Evolutionary conservation across 2,113 vertebrate species (phyloP).

Genomic region (Pluvialis apricaria): DNA sequence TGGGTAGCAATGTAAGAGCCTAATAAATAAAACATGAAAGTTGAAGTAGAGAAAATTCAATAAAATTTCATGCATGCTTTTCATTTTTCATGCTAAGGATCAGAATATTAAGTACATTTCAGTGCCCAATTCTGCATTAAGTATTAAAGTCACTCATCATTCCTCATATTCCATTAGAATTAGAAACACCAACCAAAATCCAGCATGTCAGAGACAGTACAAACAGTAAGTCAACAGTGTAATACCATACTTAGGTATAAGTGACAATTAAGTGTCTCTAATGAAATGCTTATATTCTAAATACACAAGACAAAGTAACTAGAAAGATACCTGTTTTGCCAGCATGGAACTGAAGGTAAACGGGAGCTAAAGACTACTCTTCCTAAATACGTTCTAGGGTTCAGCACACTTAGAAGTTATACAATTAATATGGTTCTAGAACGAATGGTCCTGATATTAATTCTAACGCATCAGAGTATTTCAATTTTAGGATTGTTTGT

Average conservation of each 20-base stretch:
- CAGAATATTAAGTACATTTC: background rate
- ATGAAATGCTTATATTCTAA: background rate
- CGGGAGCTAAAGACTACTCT: background rate
- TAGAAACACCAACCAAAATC: background rate
- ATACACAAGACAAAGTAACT: background rate
- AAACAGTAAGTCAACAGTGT: background rate
- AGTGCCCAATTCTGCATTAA: background rate
- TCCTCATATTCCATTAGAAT: background rate
- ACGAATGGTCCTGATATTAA: background rate
- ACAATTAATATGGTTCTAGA: background rate
- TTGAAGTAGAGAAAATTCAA: background rate
- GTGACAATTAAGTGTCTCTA: background rate
- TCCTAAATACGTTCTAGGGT: background rate
- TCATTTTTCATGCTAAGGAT: slow-evolving; percentile 14
- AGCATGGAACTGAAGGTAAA: background rate
- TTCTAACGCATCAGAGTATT: background rate
- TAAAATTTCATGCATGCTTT: slow-evolving; percentile 9
- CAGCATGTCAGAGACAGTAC: background rate
- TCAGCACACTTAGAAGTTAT: background rate
- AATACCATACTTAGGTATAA: rapidly evolving
- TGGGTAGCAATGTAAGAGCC: background rate
- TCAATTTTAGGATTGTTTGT: background rate
- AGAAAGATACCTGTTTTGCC: background rate
- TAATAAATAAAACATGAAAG: slow-evolving; percentile 21
- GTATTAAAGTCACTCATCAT: background rate